These are phyloP conservation scores for Bellardia bayeri DNA, from an alignment of 2,888 invertebrate species.

Conservation along the genomic window DNA sequence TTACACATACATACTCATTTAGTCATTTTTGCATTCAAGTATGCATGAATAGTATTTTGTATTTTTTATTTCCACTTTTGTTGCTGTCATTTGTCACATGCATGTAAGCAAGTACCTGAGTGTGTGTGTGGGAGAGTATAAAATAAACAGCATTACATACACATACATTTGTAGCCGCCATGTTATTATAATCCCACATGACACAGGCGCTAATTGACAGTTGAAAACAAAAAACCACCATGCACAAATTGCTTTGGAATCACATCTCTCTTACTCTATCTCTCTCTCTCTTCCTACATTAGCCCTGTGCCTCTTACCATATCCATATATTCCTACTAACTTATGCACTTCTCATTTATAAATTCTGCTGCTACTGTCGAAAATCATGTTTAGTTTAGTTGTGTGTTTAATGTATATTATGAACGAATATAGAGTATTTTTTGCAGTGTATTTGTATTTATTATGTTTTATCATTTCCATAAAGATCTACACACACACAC, in stretches of 20 bases:
- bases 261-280: not conserved
- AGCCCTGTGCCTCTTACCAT: not conserved
- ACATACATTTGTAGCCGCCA: conserved; percentile 26
- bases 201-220: conserved; percentile 72
- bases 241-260: not conserved
- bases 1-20: no score
- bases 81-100: conserved; percentile 5
- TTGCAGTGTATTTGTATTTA: not conserved
- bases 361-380: conserved; percentile 11
- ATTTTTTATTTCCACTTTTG: conserved; percentile 17
- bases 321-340: not conserved
- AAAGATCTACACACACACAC: not conserved
- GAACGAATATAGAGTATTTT: not conserved
- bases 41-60: not conserved
- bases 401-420: not conserved
- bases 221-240: conserved; percentile 47
- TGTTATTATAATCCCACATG: conserved; percentile 69
- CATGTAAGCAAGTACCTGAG: not conserved
- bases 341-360: not conserved
- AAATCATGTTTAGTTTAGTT: conserved; percentile 23
- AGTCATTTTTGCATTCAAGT: not conserved
- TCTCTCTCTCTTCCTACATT: not conserved
- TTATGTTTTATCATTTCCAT: conserved; percentile 3
- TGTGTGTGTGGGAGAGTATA: conserved; percentile 6
- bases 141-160: conserved; percentile 44